Base-by-base conservation (phyloP, 2,888 invertebrate genomes). In the Brachyopa scutellaris region DNA sequence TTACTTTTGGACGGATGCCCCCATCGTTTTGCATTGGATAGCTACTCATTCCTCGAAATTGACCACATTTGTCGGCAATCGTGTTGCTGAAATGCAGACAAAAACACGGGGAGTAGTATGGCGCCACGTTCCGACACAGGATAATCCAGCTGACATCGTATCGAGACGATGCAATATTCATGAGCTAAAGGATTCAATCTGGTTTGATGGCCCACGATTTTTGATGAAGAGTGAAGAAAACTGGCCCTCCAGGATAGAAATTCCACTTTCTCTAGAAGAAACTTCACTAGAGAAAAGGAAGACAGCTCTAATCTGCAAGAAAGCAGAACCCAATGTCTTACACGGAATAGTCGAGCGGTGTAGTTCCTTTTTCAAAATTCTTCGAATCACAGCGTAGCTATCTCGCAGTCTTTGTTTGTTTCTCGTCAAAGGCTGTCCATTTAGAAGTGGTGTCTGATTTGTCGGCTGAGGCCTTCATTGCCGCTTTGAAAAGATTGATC, bases 131-230 rank as follows among this genome's bases (percentile, higher is more conserved):
- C 6, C 26, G 4, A 26, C 26, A 3, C 26, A 26, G 4, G 6
- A 47, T 36, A 82, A 83, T 45, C 70, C 82, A 7, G 66, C 76
- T 31, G 76, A 79, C 45, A 57, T 64, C 29, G 62, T 67, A 0
- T 67, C 74, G 17, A 23, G 69, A 36, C 61, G 67, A 6, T 61
- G 70, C 26, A 33, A 47, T 7, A 40, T 53, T 11, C 33, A 9
- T 0, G 69, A 76, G 2, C 40, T 69, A 5, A 6, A 26, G 26
- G 15, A 19, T 8, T 62, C 74, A 7, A 38, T 26, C 3, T 74
- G 66, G 70, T 26, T 19, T 9, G 9, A 21, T n/a, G 51, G 51
- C 8, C 51, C 51, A 21, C 13, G 13, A 9, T 61, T 77, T 15
- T 31, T 49, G 9, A 51, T 42, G 8, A 61, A 62, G 51, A 33